Base-by-base conservation (phyloP, 2,888 invertebrate genomes). In the Halocaridina rubra region DNA sequence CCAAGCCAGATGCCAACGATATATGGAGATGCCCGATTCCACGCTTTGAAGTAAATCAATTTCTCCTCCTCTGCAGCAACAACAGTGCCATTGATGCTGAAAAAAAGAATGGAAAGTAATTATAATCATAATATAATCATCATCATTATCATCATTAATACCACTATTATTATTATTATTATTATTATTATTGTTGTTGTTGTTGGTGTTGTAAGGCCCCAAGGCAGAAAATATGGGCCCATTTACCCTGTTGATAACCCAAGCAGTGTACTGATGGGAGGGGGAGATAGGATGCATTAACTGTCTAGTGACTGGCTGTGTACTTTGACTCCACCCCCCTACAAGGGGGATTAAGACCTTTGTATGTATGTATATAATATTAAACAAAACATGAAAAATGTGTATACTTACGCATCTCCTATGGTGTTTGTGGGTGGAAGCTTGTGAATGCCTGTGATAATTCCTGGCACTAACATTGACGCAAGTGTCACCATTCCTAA, bases 1-100 rank as follows among this genome's bases (percentile, higher is more conserved):
- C 78, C 84, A 8, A 84, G 39, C 3, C 27, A 22, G 19, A 84
- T 46, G 13, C 84, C 84, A 16, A 74, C 13, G 22, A 84, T 46
- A 46, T 74, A 84, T 1, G 78, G 78, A n/a, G 84, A 64, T 7
- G 78, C 77, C 1, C 84, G 77, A 19, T 24, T 59, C 84, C 84
- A 84, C 2, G 84, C 59, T 27, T 46, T 69, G 1, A 27, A 29
- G 72, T 84, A 84, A 13, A 84, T 61, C 39, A 30, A 59, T 39
- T 71, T 22, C n/a, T 19, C 69, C 5, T 22, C 24, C 13, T 29
- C 0, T 1, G 0, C 24, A 4, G 0, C 3, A 4, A 16, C 24
- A 22, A 32, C 22, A n/a, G n/a, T n/a, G n/a, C n/a, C n/a, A n/a
- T n/a, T n/a, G n/a, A n/a, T n/a, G n/a, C n/a, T n/a, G n/a, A n/a